Evolutionary conservation across 1,140 invertebrate genomes (phyloP).

Genomic region (Diplogasteroides magnus): DNA sequence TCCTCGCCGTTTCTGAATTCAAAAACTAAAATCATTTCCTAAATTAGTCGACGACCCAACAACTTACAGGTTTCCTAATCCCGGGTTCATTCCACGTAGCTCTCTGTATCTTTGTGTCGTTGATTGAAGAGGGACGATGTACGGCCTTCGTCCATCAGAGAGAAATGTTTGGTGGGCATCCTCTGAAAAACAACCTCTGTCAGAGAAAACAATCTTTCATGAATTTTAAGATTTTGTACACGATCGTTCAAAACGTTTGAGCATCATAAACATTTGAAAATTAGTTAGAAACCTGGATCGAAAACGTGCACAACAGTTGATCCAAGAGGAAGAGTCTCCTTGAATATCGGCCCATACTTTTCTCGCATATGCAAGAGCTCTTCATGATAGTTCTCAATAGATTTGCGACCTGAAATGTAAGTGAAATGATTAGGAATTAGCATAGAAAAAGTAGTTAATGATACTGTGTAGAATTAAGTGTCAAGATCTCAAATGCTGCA

Average conservation of each 20-base stretch:
- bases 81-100: slow-evolving; percentile 58
- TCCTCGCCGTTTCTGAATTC: slow-evolving; percentile 71
- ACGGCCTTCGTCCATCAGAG: slow-evolving; percentile 59
- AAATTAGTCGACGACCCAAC: slow-evolving; percentile 1
- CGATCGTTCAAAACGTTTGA: too few species aligned
- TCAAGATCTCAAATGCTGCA: too few species aligned
- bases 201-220: neutral
- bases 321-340: slow-evolving; percentile 52
- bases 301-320: slow-evolving; percentile 58
- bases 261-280: neutral
- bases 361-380: slow-evolving; percentile 42
- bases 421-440: neutral
- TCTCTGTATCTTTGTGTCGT: slow-evolving; percentile 60
- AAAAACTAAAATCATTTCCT: too few species aligned
- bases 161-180: slow-evolving; percentile 57
- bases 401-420: neutral
- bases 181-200: slow-evolving; percentile 26
- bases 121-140: slow-evolving; percentile 60
- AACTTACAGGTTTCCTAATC: slow-evolving; percentile 62
- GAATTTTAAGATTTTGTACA: neutral
- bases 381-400: slow-evolving; percentile 10
- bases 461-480: too few species aligned
- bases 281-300: slow-evolving; percentile 51
- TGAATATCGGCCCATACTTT: slow-evolving; percentile 56
- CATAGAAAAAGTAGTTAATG: too few species aligned